A percentile compares a stretch with the other conserved stretches of the same genome.
phyloP scores from a whole-genome alignment of 2,888 invertebrate species.

The Brassicogethes aeneus region DNA sequence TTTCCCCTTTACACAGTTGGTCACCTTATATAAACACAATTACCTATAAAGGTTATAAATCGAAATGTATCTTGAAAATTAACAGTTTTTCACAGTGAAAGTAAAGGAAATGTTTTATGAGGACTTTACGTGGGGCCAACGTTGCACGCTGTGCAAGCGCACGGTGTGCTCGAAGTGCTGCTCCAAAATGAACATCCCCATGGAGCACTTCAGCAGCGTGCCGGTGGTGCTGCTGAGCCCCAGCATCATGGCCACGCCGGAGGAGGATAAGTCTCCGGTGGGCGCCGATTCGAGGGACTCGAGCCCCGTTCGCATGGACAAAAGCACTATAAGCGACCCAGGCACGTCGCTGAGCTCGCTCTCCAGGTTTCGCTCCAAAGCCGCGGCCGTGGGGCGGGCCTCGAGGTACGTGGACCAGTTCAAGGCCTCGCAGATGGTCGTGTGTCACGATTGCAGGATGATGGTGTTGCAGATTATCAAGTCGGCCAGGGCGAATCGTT shows the following conservation, averaged over 20 bases:
- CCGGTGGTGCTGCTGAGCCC: slow-evolving; percentile 88
- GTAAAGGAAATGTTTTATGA: no score
- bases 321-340: slow-evolving; percentile 51
- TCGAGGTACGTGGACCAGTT: slow-evolving; percentile 51
- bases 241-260: slow-evolving; percentile 69
- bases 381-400: slow-evolving; percentile 29
- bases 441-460: slow-evolving; percentile 90
- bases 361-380: slow-evolving; percentile 26
- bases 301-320: slow-evolving; percentile 42
- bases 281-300: slow-evolving; percentile 50
- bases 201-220: slow-evolving; percentile 90
- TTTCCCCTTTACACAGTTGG: no score
- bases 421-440: slow-evolving; percentile 59
- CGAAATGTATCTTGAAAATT: no score
- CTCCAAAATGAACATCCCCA: slow-evolving; percentile 85
- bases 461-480: slow-evolving; percentile 92
- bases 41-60: no score
- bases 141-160: slow-evolving; percentile 88
- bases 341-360: slow-evolving; percentile 39
- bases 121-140: slow-evolving; percentile 91
- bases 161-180: slow-evolving; percentile 72
- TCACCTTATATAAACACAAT: no score
- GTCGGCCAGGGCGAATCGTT: slow-evolving; percentile 73
- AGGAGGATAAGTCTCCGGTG: slow-evolving; percentile 50
- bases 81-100: no score